Evolutionary conservation across 2,888 invertebrate genomes (phyloP).

Genomic region (Cosmia trapezina): DNA sequence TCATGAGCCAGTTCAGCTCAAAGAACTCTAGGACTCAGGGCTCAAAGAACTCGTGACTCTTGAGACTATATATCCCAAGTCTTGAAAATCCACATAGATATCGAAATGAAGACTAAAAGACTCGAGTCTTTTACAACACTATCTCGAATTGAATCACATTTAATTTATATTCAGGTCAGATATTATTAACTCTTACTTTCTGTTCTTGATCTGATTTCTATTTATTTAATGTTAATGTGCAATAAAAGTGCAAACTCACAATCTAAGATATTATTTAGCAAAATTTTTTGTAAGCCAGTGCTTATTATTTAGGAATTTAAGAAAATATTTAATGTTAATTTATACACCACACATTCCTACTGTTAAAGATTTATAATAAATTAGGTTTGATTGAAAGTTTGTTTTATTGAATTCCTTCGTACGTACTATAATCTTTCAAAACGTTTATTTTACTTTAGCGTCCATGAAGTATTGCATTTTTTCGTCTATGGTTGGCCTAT

Average conservation of each 20-base stretch:
- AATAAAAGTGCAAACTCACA: conserved; percentile 44
- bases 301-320: conserved; percentile 20
- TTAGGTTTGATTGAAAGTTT: conserved; percentile 18
- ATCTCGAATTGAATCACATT: not conserved
- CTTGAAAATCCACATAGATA: not conserved
- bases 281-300: conserved; percentile 9
- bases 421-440: no score
- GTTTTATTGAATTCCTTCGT: conserved; percentile 28
- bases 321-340: conserved; percentile 34
- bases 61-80: not conserved
- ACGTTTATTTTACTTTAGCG: no score
- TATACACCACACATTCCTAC: conserved; percentile 52
- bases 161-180: conserved; percentile 14
- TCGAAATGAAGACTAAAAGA: no score
- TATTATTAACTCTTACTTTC: conserved; percentile 22
- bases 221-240: conserved; percentile 15
- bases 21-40: not conserved
- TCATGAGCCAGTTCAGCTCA: not conserved
- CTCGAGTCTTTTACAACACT: not conserved
- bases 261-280: conserved; percentile 54
- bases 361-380: conserved; percentile 47
- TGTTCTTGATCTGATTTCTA: conserved; percentile 47
- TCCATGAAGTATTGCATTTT: no score
- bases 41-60: not conserved
- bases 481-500: no score